These are phyloP conservation scores for Spilosoma lubricipeda DNA, from an alignment of 2,888 invertebrate genomes.

Conservation along the genomic window DNA sequence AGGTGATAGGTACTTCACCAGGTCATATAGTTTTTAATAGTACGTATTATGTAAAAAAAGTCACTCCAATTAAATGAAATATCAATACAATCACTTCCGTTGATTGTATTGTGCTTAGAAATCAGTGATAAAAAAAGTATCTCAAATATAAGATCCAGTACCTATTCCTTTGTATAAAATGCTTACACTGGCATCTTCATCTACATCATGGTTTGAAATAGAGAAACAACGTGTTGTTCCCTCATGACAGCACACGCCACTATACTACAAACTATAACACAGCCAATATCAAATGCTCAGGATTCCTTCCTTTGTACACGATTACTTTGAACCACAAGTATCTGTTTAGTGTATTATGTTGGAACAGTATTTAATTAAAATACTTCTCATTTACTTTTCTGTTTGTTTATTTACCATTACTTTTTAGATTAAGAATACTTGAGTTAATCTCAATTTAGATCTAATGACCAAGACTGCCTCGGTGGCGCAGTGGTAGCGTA, in stretches of 20 bases:
- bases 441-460: no score
- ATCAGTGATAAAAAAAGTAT: not conserved
- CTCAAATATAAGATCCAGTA: not conserved
- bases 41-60: no score
- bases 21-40: no score
- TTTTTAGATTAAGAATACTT: not conserved
- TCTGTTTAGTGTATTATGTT: constrained; percentile 11
- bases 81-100: no score
- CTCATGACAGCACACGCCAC: not conserved
- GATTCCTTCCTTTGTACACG: constrained; percentile 14
- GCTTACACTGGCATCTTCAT: not conserved
- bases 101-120: not conserved
- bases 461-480: no score
- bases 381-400: not conserved
- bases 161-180: not conserved
- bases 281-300: constrained; percentile 20
- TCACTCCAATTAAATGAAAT: no score
- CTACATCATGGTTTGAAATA: not conserved
- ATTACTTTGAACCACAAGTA: constrained; percentile 18
- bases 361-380: constrained; percentile 23
- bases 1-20: no score
- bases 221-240: not conserved
- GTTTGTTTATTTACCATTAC: not conserved
- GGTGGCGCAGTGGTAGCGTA: no score
- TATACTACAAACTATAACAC: not conserved